A percentile compares a stretch with the other conserved stretches of the same genome.
phyloP scores from a whole-genome alignment of 2,888 invertebrate species.

The Pyrocoelia pectoralis region DNA sequence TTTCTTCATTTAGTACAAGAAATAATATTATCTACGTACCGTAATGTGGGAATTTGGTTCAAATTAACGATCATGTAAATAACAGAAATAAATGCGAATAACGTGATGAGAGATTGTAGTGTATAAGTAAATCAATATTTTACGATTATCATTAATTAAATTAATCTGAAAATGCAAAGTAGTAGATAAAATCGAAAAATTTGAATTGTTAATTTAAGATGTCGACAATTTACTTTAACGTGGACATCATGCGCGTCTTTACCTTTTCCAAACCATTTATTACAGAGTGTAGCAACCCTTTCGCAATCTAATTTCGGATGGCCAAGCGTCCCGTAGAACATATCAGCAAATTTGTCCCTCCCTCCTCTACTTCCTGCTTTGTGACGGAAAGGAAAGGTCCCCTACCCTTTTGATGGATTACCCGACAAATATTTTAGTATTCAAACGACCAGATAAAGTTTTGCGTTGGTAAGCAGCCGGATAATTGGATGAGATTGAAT shows the following conservation, averaged over 20 bases:
- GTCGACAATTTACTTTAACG: neutral
- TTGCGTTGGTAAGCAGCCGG: constrained; percentile 47
- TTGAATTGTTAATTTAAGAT: neutral
- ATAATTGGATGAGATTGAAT: constrained; percentile 52
- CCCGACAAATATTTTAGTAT: constrained; percentile 56
- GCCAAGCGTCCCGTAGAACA: constrained; percentile 22
- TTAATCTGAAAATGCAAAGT: too few relatives aligned
- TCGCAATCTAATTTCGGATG: constrained; percentile 28
- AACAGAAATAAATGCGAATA: too few relatives aligned
- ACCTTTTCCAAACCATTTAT: constrained; percentile 29
- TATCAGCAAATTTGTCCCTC: constrained; percentile 21
- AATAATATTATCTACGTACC: too few relatives aligned
- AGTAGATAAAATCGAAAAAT: neutral
- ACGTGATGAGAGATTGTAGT: too few relatives aligned
- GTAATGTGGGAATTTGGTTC: too few relatives aligned
- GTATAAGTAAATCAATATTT: too few relatives aligned
- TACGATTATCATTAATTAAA: too few relatives aligned
- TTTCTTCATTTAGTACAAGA: too few relatives aligned
- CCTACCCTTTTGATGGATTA: constrained; percentile 52
- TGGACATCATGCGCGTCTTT: neutral
- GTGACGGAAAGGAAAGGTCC: constrained; percentile 27
- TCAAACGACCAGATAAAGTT: constrained; percentile 53
- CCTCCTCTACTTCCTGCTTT: constrained; percentile 44
- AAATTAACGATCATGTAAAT: too few relatives aligned
- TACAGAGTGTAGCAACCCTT: constrained; percentile 24